Base-by-base conservation (phyloP, 1,140 invertebrate species). In the Solenopsis invicta region DNA sequence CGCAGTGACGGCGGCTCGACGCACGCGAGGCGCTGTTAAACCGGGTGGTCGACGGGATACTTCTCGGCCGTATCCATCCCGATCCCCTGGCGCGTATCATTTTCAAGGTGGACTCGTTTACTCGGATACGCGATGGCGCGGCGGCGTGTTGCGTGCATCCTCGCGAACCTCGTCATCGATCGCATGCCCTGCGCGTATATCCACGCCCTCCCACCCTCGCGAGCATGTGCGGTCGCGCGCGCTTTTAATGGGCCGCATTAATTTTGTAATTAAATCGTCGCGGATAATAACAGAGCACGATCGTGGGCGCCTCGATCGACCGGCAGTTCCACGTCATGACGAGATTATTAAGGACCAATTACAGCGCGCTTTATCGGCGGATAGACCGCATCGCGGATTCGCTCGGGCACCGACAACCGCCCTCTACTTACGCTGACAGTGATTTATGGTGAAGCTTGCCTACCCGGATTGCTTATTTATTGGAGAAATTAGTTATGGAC, bases 241-340 rank as follows among this genome's bases (percentile, higher is more conserved):
- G 75, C 29, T 78, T 75, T 92, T 94, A 94, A 95, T 93, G 91
- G 78, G 84, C 86, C 91, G 90, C 88, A 95, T 95, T 94, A 94
- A 94, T 95, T 94, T 94, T 91, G 92, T 94, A 95, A 95, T 95
- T 95, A 95, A 94, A 95, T 95, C 93, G 90, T 94, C 93, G 92
- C 78, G 82, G 90, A 88, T 95, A 95, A 94, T 95, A 94, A 95
- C 93, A 94, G 93, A 94, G 93, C 86, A 85, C 69, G 77, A 24
- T 75, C 86, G 74, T 64, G 81, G 72, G 72, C 76, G 64, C 67
- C 82, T 41, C 87, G 90, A 92, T 93, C 91, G 89, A 82, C 50
- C 90, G 88, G 92, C 89, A 92, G 93, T 94, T 93, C 91, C 90
- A 89, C 92, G 88, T 94, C 93, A 94, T 94, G 94, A 95, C 94